Percentiles rank a stretch among this genome's conserved stretches.
Evolutionary conservation across 2,888 invertebrate species (phyloP).

Genomic region (Chloroclysta siterata): DNA sequence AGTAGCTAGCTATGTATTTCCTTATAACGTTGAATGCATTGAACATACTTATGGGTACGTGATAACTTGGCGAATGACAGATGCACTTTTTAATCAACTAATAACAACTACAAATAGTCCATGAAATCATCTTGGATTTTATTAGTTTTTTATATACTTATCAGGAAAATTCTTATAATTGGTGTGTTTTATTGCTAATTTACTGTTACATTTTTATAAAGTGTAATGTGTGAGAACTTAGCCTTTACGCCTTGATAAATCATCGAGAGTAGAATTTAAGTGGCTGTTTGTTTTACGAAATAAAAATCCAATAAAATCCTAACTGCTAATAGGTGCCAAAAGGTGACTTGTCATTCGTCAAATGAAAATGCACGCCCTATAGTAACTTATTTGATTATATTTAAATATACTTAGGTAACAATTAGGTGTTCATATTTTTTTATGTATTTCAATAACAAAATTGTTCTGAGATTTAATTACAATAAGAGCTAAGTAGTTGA

Average conservation of each 20-base stretch:
- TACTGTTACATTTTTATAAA: no score
- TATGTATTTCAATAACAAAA: slow-evolving; percentile 9
- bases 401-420: neutral
- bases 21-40: slow-evolving; percentile 14
- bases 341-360: slow-evolving; percentile 6
- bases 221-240: no score
- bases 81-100: neutral
- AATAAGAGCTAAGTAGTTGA: slow-evolving; percentile 21
- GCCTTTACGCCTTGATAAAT: no score
- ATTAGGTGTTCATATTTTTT: slow-evolving; percentile 13
- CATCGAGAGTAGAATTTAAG: no score
- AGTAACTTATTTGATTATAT: neutral
- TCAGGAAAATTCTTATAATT: no score
- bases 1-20: slow-evolving; percentile 11
- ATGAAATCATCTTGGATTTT: no score
- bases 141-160: no score
- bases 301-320: no score
- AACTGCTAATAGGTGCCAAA: neutral
- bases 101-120: no score
- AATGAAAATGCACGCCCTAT: neutral
- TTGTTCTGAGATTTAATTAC: slow-evolving; percentile 16
- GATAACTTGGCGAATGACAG: slow-evolving; percentile 11
- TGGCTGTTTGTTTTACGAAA: no score
- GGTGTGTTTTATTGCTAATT: no score
- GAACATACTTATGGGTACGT: neutral